Evolutionary conservation across 2,113 vertebrate species (phyloP).

Genomic region (Nesospiza acunhae): DNA sequence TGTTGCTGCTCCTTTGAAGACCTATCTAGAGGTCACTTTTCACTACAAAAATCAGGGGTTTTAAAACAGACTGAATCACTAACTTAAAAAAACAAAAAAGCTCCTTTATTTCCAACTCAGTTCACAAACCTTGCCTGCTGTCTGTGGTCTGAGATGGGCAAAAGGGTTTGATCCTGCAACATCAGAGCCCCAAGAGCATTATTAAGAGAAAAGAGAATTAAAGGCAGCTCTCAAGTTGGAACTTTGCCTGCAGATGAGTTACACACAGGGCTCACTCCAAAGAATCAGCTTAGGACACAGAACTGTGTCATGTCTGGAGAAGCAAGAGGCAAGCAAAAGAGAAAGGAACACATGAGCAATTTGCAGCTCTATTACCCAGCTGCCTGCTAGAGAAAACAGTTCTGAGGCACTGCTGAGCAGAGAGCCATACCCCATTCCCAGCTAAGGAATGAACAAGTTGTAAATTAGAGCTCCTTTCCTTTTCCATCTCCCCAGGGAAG

Average conservation of each 20-base stretch:
- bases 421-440: background rate
- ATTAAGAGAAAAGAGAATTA: background rate
- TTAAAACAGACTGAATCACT: background rate
- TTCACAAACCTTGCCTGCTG: background rate
- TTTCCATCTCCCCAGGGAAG: background rate
- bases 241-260: background rate
- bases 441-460: background rate
- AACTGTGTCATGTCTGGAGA: background rate
- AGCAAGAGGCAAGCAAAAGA: background rate
- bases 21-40: background rate
- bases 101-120: background rate
- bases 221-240: background rate
- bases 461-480: conserved; percentile 12
- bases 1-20: background rate
- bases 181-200: background rate
- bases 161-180: background rate
- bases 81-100: background rate
- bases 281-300: background rate
- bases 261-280: background rate
- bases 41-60: background rate
- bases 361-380: background rate
- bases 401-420: background rate
- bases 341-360: background rate
- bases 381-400: background rate
- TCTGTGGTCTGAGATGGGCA: background rate